phyloP scores from a whole-genome alignment of 2,888 invertebrate genomes.

The Pardosa pseudoannulata region DNA sequence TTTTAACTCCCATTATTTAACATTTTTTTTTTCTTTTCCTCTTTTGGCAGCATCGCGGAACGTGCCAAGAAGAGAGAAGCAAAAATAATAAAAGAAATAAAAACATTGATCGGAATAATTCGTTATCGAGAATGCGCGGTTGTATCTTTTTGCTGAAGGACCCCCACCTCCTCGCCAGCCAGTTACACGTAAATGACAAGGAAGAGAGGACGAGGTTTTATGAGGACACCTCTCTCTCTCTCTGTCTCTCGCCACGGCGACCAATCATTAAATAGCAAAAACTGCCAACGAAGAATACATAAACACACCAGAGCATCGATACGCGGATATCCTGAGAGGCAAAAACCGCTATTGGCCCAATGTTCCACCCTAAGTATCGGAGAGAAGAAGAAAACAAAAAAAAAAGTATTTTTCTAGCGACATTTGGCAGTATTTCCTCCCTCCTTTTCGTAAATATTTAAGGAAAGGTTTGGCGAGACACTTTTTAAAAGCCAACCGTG shows the following conservation, averaged over 20 bases:
- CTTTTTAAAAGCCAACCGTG: no score
- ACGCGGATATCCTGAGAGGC: not conserved
- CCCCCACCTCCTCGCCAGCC: no score
- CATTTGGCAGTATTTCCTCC: no score
- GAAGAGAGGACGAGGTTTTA: not conserved
- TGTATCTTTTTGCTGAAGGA: not conserved
- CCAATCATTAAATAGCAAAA: not conserved
- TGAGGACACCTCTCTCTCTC: not conserved
- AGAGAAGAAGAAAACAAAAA: no score
- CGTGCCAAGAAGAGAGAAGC: not conserved
- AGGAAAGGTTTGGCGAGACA: no score
- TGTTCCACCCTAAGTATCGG: no score
- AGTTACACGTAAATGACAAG: not conserved
- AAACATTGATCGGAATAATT: constrained; percentile 5
- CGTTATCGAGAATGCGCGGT: constrained; percentile 16
- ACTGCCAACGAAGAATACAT: not conserved
- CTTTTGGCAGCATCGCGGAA: not conserved
- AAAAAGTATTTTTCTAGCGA: no score
- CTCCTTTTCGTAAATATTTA: no score
- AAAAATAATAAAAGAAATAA: no score
- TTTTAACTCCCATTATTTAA: constrained; percentile 21
- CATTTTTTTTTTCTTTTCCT: constrained; percentile 15
- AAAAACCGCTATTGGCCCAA: not conserved
- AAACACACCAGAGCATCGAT: not conserved
- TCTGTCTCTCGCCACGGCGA: not conserved